Percentiles rank a stretch among this genome's conserved stretches.
These are phyloP conservation scores for Pachymerium ferrugineum DNA, from an alignment of 2,888 invertebrate genomes.

Conservation along the genomic window DNA sequence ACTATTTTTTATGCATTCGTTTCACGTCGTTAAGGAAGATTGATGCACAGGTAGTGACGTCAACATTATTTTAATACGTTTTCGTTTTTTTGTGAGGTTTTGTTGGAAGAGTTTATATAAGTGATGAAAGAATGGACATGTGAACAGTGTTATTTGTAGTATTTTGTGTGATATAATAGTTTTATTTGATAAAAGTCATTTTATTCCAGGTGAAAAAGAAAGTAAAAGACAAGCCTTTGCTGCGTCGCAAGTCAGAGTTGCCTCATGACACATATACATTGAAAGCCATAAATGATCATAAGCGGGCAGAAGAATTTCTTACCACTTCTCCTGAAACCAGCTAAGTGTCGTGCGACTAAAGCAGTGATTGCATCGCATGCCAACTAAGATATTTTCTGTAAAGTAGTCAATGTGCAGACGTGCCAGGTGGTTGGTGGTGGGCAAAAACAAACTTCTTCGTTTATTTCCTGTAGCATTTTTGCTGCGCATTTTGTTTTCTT, in stretches of 20 bases:
- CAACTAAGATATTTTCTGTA: not conserved
- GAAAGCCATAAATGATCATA: constrained; percentile 85
- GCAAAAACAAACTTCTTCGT: not conserved
- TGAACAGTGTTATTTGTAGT: not conserved
- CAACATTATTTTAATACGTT: not conserved
- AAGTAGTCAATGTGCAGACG: too few species aligned
- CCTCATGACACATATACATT: constrained; percentile 89
- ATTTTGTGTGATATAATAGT: too few species aligned
- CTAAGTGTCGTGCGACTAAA: constrained; percentile 29
- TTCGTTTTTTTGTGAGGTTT: not conserved
- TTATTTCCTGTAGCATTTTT: not conserved
- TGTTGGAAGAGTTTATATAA: not conserved
- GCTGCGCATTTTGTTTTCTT: not conserved
- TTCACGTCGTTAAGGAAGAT: constrained; percentile 30
- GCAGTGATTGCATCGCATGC: not conserved
- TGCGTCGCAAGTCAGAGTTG: constrained; percentile 90
- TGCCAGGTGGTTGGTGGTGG: not conserved
- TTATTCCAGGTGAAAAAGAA: constrained; percentile 56
- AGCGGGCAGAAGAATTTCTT: constrained; percentile 82
- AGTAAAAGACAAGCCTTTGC: constrained; percentile 76
- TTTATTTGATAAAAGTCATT: not conserved
- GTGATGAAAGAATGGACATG: not conserved
- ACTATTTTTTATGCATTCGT: not conserved
- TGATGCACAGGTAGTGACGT: constrained; percentile 27
- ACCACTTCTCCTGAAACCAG: constrained; percentile 67